Evolutionary conservation across 64 coral and sea anemone genomes (phyloP).

Genomic region (Actinia equina): DNA sequence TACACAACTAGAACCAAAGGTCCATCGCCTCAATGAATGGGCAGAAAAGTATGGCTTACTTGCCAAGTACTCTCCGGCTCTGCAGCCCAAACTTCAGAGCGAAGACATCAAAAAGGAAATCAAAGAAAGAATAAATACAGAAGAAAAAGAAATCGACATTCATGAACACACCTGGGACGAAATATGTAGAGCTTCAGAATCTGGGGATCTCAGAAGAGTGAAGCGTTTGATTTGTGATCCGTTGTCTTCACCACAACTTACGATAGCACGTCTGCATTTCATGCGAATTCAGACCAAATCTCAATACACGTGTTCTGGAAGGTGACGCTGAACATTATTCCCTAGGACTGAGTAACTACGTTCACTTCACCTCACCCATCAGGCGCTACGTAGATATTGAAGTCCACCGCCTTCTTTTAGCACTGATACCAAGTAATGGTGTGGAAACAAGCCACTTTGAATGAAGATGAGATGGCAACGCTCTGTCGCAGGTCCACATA

Average conservation of each 20-base stretch:
- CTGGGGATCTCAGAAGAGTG: slow-evolving; percentile 19
- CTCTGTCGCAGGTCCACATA: slow-evolving; percentile 71
- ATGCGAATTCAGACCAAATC: slow-evolving; percentile 64
- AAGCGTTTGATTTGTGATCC: slow-evolving; percentile 57
- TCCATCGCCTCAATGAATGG: slow-evolving; percentile 75
- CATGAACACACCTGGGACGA: neutral
- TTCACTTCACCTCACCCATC: slow-evolving; percentile 88
- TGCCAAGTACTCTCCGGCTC: neutral
- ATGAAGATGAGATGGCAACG: slow-evolving; percentile 44
- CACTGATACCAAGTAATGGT: neutral
- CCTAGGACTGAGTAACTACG: slow-evolving; percentile 58
- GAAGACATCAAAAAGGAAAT: neutral
- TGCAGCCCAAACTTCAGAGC: neutral
- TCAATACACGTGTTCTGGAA: slow-evolving; percentile 21
- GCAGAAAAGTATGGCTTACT: slow-evolving; percentile 31
- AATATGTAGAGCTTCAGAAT: slow-evolving; percentile 14
- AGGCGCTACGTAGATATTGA: slow-evolving; percentile 82
- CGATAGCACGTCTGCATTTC: slow-evolving; percentile 32
- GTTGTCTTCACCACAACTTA: slow-evolving; percentile 63
- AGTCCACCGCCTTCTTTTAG: slow-evolving; percentile 58
- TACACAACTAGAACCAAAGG: slow-evolving; percentile 70
- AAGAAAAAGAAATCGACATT: slow-evolving; percentile 10
- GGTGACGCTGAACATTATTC: slow-evolving; percentile 46
- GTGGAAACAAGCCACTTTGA: neutral
- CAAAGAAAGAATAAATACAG: neutral